Percentiles rank a stretch among this genome's conserved stretches.
These are phyloP conservation scores for Allolobophora icterica DNA, from an alignment of 2,888 invertebrate genomes.

Conservation along the genomic window DNA sequence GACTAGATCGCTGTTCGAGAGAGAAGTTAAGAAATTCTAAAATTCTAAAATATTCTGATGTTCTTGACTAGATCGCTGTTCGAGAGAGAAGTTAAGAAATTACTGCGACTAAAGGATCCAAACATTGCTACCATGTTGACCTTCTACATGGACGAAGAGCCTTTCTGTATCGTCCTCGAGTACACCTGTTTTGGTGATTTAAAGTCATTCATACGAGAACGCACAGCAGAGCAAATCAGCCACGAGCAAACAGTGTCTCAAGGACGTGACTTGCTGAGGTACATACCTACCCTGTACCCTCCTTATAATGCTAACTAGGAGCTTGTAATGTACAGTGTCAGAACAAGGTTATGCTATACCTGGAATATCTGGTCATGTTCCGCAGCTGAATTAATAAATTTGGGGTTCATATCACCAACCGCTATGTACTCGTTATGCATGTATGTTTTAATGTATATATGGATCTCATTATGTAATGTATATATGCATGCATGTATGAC, in stretches of 20 bases:
- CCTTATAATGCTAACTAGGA: neutral
- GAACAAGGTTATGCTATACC: neutral
- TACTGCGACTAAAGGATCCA: constrained; percentile 81
- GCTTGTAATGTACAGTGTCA: too few species aligned
- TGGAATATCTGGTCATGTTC: neutral
- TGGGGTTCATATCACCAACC: too few species aligned
- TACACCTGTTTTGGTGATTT: constrained; percentile 86
- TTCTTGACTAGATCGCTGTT: constrained; percentile 59
- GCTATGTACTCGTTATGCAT: too few species aligned
- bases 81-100: constrained; percentile 81
- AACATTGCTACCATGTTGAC: constrained; percentile 81
- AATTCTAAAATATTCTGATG: neutral
- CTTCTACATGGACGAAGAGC: constrained; percentile 80
- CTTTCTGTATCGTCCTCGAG: constrained; percentile 86
- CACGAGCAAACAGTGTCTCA: neutral
- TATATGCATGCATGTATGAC: too few species aligned
- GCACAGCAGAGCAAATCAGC: neutral
- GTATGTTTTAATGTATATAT: too few species aligned
- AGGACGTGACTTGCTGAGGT: neutral
- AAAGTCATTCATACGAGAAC: constrained; percentile 72
- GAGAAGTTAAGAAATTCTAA: constrained; percentile 83
- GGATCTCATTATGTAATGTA: too few species aligned
- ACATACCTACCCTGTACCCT: neutral
- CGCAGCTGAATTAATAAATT: too few species aligned
- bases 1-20: constrained; percentile 69